A percentile compares a stretch with the other conserved stretches of the same genome.
Conservation (phyloP, 2,797 vertebrate species). For the Fistularia tabacaria region DNA sequence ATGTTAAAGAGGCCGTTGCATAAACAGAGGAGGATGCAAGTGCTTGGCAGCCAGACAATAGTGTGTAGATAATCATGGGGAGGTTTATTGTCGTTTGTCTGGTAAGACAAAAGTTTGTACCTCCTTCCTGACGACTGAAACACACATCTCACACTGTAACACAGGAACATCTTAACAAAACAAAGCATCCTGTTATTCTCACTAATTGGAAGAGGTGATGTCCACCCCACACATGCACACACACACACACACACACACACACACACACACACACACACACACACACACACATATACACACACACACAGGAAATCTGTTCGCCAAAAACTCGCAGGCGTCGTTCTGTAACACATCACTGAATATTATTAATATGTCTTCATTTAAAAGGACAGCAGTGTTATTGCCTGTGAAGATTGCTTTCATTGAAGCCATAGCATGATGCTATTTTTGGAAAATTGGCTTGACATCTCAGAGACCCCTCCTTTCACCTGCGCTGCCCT, state of each 20-base stretch:
- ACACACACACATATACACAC: constrained; percentile 8
- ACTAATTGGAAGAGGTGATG: constrained; percentile 40
- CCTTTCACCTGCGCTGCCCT: constrained; percentile 26
- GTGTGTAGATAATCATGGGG: constrained; percentile 23
- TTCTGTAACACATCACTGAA: constrained; percentile 48
- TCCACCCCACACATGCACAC: background rate
- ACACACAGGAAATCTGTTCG: too few species aligned
- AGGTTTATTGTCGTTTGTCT: constrained; percentile 35
- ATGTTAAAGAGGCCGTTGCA: constrained; percentile 5
- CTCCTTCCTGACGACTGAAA: constrained; percentile 59
- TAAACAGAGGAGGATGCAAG: constrained; percentile 24
- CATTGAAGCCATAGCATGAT: constrained; percentile 36
- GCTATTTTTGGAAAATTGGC: constrained; percentile 54
- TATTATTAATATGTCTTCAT: constrained; percentile 49
- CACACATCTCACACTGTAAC: constrained; percentile 40
- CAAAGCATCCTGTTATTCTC: constrained; percentile 70
- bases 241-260: constrained; percentile 8
- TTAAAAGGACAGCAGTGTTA: constrained; percentile 47
- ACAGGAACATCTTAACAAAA: constrained; percentile 67
- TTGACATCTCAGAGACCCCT: constrained; percentile 36
- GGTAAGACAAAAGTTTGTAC: constrained; percentile 41
- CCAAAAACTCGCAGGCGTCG: too few species aligned
- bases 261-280: constrained; percentile 4
- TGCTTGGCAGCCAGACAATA: constrained; percentile 32
- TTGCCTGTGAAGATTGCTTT: constrained; percentile 46